Percentiles rank a stretch among this genome's conserved stretches.
Conservation (phyloP, 2,888 invertebrate genomes). For the Nymphalis polychloros region DNA sequence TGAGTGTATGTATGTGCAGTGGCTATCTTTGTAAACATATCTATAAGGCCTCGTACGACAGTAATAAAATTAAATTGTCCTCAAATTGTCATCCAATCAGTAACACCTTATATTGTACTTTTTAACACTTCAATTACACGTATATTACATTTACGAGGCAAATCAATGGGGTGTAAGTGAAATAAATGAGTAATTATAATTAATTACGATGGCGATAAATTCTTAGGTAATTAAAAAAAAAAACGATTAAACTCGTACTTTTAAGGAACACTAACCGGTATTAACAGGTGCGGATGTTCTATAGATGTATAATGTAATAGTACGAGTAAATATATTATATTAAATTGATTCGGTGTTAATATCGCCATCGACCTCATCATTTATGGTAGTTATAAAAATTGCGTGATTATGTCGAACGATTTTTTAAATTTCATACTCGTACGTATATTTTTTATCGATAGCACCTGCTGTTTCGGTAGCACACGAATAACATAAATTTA, state of each 20-base stretch:
- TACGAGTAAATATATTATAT: background rate
- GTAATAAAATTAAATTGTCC: slow-evolving; percentile 3
- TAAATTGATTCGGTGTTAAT: slow-evolving; percentile 1
- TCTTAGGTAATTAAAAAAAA: slow-evolving; percentile 28
- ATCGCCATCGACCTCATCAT: slow-evolving; percentile 1
- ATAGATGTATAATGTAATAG: slow-evolving; percentile 20
- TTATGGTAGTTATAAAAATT: slow-evolving; percentile 13
- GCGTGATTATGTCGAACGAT: background rate
- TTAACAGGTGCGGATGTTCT: slow-evolving; percentile 27
- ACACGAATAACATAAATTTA: background rate
- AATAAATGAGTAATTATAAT: slow-evolving; percentile 22
- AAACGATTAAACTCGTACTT: slow-evolving; percentile 21
- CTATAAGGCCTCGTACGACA: background rate
- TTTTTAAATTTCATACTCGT: too few relatives aligned
- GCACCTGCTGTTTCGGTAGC: background rate
- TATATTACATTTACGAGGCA: slow-evolving; percentile 5
- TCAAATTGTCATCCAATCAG: background rate
- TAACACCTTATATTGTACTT: background rate
- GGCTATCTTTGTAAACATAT: too few relatives aligned
- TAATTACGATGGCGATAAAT: slow-evolving; percentile 24
- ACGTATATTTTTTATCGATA: background rate
- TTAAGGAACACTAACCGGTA: slow-evolving; percentile 23
- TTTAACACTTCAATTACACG: background rate
- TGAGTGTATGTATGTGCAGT: too few relatives aligned
- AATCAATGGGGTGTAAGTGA: slow-evolving; percentile 17